Evolutionary conservation across 2,797 vertebrate species (phyloP).

Genomic region (Cyprinodon diabolis): DNA sequence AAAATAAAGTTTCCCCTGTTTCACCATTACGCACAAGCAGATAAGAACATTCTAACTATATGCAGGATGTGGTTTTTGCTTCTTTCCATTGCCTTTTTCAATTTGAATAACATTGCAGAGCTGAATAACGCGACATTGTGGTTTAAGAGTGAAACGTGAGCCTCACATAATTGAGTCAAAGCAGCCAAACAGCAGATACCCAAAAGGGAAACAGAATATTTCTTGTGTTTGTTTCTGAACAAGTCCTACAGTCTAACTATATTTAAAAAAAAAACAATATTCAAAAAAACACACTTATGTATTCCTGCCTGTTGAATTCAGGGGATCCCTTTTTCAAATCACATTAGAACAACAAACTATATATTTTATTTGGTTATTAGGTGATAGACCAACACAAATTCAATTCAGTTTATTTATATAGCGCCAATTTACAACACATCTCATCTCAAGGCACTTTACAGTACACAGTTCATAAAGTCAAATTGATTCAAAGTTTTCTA

Average conservation of each 20-base stretch:
- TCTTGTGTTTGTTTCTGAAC: neutral
- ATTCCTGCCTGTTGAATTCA: too few species aligned
- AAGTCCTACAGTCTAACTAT: neutral
- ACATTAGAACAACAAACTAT: too few species aligned
- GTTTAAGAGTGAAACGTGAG: conserved; percentile 6
- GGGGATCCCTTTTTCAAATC: too few species aligned
- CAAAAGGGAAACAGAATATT: neutral
- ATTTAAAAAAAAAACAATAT: too few species aligned
- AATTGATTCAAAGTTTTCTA: too few species aligned
- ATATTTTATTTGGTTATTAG: too few species aligned
- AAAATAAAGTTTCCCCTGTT: neutral
- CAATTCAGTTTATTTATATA: too few species aligned
- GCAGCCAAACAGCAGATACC: neutral
- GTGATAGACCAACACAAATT: too few species aligned
- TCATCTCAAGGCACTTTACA: too few species aligned
- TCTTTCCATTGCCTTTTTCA: neutral
- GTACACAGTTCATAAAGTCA: too few species aligned
- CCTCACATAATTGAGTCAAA: neutral
- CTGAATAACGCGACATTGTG: conserved; percentile 12
- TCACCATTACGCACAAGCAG: neutral
- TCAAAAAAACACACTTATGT: too few species aligned
- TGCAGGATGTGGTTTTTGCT: conserved; percentile 47
- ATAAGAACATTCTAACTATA: neutral
- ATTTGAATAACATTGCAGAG: neutral
- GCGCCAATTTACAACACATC: too few species aligned